phyloP scores from a whole-genome alignment of 2,797 vertebrate species.

The Discoglossus pictus region DNA sequence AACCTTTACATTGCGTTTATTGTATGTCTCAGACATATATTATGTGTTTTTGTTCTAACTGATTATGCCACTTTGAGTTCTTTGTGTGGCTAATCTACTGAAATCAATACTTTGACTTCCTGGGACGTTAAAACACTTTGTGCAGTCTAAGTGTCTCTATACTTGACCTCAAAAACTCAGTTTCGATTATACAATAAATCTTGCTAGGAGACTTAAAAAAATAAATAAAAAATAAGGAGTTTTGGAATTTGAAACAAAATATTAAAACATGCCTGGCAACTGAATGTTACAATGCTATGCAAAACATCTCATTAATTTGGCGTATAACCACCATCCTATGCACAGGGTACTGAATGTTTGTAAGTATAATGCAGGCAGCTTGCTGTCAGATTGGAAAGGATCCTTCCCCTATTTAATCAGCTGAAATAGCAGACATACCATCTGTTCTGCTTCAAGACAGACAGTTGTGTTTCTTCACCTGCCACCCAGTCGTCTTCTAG shows the following conservation, averaged over 20 bases:
- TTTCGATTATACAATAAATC: conserved; percentile 20
- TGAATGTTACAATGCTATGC: conserved; percentile 13
- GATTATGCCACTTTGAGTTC: conserved; percentile 11
- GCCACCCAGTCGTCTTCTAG: conserved; percentile 9
- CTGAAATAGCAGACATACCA: conserved; percentile 46
- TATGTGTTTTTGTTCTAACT: conserved; percentile 5
- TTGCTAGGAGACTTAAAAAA: conserved; percentile 13
- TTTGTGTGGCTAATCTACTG: conserved; percentile 25
- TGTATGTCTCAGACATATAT: conserved; percentile 5
- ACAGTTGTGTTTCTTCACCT: conserved; percentile 46
- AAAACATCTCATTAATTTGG: not conserved
- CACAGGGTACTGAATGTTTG: conserved; percentile 14
- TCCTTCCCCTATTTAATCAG: conserved; percentile 46
- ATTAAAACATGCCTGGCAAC: conserved; percentile 22
- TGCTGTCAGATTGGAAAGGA: not conserved
- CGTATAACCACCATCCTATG: conserved; percentile 8
- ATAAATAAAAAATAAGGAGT: conserved; percentile 3
- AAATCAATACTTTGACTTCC: conserved; percentile 42
- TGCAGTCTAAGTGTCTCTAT: conserved; percentile 29
- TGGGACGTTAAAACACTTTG: conserved; percentile 22
- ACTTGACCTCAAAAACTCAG: conserved; percentile 16
- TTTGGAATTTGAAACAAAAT: conserved; percentile 40
- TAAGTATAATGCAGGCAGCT: conserved; percentile 13
- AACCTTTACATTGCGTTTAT: not conserved
- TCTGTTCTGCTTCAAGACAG: conserved; percentile 1